These are phyloP conservation scores for Acrobasis repandana DNA, from an alignment of 2,888 invertebrate species.

Conservation along the genomic window DNA sequence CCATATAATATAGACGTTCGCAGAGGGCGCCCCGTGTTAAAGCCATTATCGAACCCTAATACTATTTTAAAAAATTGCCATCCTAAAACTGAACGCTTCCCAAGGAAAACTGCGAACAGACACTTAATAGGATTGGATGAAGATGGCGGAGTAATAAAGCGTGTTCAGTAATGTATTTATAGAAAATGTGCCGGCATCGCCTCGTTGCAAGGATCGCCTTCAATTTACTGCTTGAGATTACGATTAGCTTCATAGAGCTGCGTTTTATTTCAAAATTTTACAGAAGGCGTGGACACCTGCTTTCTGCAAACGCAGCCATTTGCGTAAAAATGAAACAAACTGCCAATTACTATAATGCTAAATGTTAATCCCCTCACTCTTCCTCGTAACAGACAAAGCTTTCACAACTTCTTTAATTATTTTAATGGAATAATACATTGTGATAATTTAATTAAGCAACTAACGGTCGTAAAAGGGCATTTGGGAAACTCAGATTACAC, in stretches of 20 bases:
- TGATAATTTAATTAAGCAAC: conserved; percentile 59
- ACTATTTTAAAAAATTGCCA: conserved; percentile 75
- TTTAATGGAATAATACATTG: conserved; percentile 60
- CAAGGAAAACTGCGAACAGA: conserved; percentile 65
- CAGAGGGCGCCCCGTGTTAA: conserved; percentile 61
- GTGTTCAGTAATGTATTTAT: conserved; percentile 80
- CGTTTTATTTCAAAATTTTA: conserved; percentile 40
- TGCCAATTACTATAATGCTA: conserved; percentile 36
- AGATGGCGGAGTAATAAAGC: conserved; percentile 79
- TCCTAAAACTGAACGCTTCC: conserved; percentile 67
- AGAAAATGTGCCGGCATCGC: conserved; percentile 63
- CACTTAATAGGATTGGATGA: conserved; percentile 80
- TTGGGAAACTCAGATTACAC: conserved; percentile 39
- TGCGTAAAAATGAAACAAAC: conserved; percentile 33
- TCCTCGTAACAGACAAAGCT: conserved; percentile 37
- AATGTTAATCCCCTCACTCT: conserved; percentile 23
- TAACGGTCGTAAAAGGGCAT: conserved; percentile 50
- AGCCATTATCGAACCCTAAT: conserved; percentile 77
- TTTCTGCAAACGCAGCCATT: conserved; percentile 16
- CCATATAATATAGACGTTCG: conserved; percentile 64
- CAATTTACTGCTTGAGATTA: conserved; percentile 66
- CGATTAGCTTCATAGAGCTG: conserved; percentile 57
- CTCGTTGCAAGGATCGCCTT: conserved; percentile 62
- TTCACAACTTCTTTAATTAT: conserved; percentile 56
- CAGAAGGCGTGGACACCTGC: conserved; percentile 28